Base-by-base conservation (phyloP, 1,140 invertebrate genomes). In the Liolophura sinensis region DNA sequence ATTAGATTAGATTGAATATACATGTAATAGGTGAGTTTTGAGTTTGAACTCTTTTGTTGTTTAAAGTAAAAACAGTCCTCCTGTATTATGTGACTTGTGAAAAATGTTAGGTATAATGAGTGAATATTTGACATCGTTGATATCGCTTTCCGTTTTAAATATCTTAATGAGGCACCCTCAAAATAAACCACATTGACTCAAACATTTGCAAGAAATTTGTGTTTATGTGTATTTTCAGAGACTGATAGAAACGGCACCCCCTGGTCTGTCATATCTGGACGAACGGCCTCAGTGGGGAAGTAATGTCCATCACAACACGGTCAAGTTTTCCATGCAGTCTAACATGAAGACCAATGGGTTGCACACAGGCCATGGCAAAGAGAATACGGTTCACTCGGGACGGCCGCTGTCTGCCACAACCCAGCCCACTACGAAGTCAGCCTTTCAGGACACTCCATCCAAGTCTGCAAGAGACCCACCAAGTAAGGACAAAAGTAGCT, bases 391-490 rank as follows among this genome's bases (percentile, higher is more conserved):
- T 62, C 68, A 61, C 52, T 67, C 24, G 61, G 67, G 55, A 9
- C 61, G 20, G 52, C 56, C 54, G 62, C 60, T 50, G 48, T 57
- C 27, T 40, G 54, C 25, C 63, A 48, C 49, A 6, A 20, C 22
- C 46, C 58, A 55, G 64, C 18, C 65, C 14, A 47, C n/a, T 1
- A 64, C 65, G 14, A 64, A 47, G 20, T 64, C 63, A 47, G 16
- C 22, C 20, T 63, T 63, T 1, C 65, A 65, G 18, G 51, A 62
- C 6, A 71, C 71, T 4, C 67, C 78, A 46, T 69, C 71, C 14
- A 64, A 76, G 56, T 75, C 77, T 25, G 74, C 74, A 0, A 69
- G 79, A 64, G 79, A 79, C 54, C 76, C 76, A 50, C 79, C 77
- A 14, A 73, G 79, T 81, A 72, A 71, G 73, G 71, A 20, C 18